Conservation (phyloP, 2,797 vertebrate genomes). For the Galagoides demidoff region DNA sequence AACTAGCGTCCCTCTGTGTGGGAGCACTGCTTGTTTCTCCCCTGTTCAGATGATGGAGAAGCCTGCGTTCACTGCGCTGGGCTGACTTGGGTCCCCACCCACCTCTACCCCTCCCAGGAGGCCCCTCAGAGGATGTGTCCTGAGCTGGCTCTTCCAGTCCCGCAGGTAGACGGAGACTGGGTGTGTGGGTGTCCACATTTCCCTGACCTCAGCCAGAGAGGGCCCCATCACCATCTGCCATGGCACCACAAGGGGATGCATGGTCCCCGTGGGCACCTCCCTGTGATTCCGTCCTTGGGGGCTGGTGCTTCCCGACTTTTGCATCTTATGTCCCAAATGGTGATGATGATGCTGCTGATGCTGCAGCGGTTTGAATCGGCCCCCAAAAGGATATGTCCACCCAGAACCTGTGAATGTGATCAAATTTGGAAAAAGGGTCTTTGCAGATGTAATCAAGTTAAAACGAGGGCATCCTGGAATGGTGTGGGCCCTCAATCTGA, state of each 20-base stretch:
- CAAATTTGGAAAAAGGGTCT: neutral
- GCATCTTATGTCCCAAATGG: neutral
- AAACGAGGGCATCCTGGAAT: neutral
- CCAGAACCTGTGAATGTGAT: neutral
- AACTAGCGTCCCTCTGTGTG: neutral
- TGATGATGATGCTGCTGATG: rapidly evolving
- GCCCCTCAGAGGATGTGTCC: neutral
- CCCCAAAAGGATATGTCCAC: neutral
- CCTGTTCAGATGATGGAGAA: rapidly evolving
- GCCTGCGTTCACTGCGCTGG: neutral
- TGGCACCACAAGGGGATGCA: neutral
- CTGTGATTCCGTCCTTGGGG: neutral
- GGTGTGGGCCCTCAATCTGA: neutral
- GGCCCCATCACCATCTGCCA: neutral
- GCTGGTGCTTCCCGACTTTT: neutral
- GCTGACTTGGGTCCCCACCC: neutral
- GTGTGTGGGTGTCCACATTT: no score
- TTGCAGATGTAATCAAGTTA: neutral
- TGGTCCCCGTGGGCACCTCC: neutral
- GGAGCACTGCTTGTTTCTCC: neutral
- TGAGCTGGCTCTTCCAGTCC: neutral
- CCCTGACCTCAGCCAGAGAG: neutral
- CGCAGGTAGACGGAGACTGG: no score
- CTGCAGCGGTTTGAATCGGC: no score
- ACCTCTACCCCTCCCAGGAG: neutral